Percentiles rank a stretch among this genome's conserved stretches.
These are phyloP conservation scores for Tupaia chinensis DNA, from an alignment of 2,113 vertebrate species.

Conservation along the genomic window DNA sequence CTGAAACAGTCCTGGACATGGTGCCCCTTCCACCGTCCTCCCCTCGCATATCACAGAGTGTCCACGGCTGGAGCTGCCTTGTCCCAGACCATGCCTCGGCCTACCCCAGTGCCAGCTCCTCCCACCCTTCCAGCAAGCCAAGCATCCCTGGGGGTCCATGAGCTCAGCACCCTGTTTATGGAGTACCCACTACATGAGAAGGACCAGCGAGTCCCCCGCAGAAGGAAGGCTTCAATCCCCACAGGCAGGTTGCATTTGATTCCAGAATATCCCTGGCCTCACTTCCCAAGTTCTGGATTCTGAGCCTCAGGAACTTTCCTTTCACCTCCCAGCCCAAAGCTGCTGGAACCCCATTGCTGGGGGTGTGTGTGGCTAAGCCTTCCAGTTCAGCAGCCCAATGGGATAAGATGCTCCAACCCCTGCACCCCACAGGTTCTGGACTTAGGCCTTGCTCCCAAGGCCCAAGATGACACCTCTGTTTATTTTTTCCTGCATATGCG, in stretches of 20 bases:
- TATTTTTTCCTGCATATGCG: neutral
- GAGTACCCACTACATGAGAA: accelerated
- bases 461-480: neutral
- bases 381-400: too few relatives aligned
- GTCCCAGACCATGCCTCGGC: neutral
- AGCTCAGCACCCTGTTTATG: neutral
- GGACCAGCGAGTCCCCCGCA: neutral
- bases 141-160: too few relatives aligned
- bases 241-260: accelerated
- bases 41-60: neutral
- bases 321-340: too few relatives aligned
- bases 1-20: neutral
- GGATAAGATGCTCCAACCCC: too few relatives aligned
- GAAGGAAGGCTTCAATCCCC: neutral
- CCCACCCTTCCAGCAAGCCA: too few relatives aligned
- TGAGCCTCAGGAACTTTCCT: too few relatives aligned
- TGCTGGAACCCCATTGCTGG: neutral
- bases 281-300: neutral
- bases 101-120: neutral
- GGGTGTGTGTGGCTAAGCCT: neutral
- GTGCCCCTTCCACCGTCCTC: too few relatives aligned
- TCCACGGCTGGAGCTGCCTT: neutral
- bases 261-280: neutral
- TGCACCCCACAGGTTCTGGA: neutral
- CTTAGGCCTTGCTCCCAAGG: too few relatives aligned